Evolutionary conservation across 2,797 vertebrate genomes (phyloP).

Genomic region (Trichosurus vulpecula): DNA sequence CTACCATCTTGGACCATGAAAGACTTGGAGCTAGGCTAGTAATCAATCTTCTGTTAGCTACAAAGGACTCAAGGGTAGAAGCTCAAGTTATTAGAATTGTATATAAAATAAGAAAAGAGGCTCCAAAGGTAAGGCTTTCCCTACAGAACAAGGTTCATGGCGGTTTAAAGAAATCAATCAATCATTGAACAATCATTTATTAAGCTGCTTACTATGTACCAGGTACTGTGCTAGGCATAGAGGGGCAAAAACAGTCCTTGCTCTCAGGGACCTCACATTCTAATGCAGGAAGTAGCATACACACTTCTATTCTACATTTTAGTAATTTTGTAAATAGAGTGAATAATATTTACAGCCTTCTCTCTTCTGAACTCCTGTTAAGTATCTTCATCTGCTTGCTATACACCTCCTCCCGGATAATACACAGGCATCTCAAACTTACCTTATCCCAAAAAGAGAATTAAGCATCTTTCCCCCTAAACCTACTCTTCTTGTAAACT

Average conservation of each 20-base stretch:
- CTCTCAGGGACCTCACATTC: not conserved
- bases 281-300: not conserved
- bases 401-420: not conserved
- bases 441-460: not conserved
- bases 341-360: not conserved
- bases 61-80: not conserved
- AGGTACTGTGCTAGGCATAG: no score
- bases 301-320: not conserved
- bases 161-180: no score
- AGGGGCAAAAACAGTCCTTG: no score
- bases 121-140: no score
- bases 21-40: not conserved
- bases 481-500: not conserved
- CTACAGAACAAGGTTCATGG: no score
- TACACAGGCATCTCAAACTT: not conserved
- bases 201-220: no score
- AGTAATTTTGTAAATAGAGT: not conserved
- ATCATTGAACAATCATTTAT: no score
- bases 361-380: constrained; percentile 13
- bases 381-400: not conserved
- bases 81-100: no score
- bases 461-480: not conserved
- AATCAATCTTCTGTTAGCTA: not conserved
- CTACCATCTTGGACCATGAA: not conserved
- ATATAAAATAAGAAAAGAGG: no score